These are phyloP conservation scores for Pitangus sulphuratus DNA, from an alignment of 2,797 vertebrate species.

Conservation along the genomic window DNA sequence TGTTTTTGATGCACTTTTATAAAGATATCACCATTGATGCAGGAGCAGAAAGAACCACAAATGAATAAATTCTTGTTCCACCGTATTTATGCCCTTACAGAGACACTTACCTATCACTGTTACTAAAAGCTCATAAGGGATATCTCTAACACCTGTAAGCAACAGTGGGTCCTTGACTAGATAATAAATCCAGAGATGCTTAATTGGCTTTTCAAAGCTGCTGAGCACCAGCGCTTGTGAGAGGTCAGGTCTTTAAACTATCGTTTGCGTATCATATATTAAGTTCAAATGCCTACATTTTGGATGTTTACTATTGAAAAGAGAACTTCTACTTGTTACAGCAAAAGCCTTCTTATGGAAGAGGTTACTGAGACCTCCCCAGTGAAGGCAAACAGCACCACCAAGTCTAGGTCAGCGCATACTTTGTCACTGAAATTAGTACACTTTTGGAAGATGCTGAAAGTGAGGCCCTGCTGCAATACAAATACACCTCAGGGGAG, in stretches of 20 bases:
- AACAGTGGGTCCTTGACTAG: neutral
- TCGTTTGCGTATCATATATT: neutral
- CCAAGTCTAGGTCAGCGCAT: neutral
- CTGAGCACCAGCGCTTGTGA: rapidly evolving
- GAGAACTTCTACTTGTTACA: neutral
- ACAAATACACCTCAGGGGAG: neutral
- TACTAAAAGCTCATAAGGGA: neutral
- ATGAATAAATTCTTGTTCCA: neutral
- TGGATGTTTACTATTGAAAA: neutral
- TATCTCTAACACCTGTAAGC: neutral
- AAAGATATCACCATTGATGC: neutral
- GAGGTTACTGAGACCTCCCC: neutral
- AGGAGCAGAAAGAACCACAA: neutral
- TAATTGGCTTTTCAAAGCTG: neutral
- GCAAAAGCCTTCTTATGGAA: neutral
- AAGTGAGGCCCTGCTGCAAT: neutral
- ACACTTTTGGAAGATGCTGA: neutral
- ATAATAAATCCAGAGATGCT: neutral
- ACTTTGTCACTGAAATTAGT: neutral
- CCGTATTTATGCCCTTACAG: neutral
- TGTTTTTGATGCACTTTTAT: neutral
- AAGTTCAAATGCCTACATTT: neutral
- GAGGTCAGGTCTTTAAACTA: neutral
- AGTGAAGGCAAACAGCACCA: neutral
- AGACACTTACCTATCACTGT: neutral